Evolutionary conservation across 2,888 invertebrate species (phyloP), one percentile per base, ranked within the genome.

Genomic region (Theodoxus fluviatilis): DNA sequence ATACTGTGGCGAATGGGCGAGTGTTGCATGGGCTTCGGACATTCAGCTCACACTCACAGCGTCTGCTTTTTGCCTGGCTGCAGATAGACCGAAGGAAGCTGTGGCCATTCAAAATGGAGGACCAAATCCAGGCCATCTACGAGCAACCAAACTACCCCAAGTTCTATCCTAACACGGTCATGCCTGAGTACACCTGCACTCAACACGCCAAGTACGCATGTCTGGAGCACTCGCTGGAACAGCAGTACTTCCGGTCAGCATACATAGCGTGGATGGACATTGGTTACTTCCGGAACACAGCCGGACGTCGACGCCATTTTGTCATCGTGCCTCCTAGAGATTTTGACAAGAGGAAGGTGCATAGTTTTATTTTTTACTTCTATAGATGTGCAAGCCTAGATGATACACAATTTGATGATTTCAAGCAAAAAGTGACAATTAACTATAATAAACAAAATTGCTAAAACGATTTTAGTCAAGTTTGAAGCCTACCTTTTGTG

Each of bases 191-290:
- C 71, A 52, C 80, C 9, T 78, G 78, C 64, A 73, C 75, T 15
- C 77, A 77, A 55, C 77, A 78, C 71, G 74, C 81, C 12, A 81
- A 81, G 66, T 78, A 74, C 74, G 78, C 76, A 15, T 68, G 75
- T 31, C 67, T 77, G 7, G 67, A 71, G 25, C 43, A 73, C 2
- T 75, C 78, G 3, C 71, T 77, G 2, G 43, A 63, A 2, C 64
- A 71, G 7, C 67, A 75, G 15, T 67, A 67, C 57, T 80, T 79
- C 67, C 40, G 67, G 2, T 72, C 75, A 9, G 72, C 71, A 37
- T 79, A 73, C 71, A 76, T 75, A 55, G 72, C 77, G 37, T 81
- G 81, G 81, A 28, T 81, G 0, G 81, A 81, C 68, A 71, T 80
- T 12, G 81, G 79, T 12, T 79, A 77, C 71, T 79, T 79, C 61